Evolutionary conservation across 2,113 vertebrate genomes (phyloP), one percentile per base, ranked within the genome.

Genomic region (Hemibagrus wyckioides): DNA sequence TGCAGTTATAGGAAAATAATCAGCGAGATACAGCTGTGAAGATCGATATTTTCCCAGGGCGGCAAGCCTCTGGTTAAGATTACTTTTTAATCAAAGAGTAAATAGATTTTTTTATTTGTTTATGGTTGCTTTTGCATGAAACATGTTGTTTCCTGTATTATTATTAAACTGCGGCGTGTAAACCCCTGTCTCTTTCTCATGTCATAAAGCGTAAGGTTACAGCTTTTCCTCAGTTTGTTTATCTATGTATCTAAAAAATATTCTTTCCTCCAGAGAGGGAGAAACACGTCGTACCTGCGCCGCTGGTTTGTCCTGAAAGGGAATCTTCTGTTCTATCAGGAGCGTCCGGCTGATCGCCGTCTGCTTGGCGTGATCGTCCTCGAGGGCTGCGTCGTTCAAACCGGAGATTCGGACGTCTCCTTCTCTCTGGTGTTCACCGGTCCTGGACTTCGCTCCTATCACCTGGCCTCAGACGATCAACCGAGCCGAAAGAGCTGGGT

Each of bases 241-340:
- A 41, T 50, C 5, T 7, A 3, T 75, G 2, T 6, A n/a, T 21
- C 82, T 50, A 3, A 80, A 3, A 19, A 21, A 36, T 79, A 0
- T 54, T 33, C n/a, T 71, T 30, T 33, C 33, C 25, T 61, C 0
- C 6, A 96, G 92, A 95, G 94, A 80, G 82, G 93, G 77, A 67
- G 90, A 71, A 96, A 91, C 33, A 87, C 87, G 28, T 93, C 94
- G 28, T 97, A 95, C 91, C 94, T 95, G 36, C 90, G 91, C 7
- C 91, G 92, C 0, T 96, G 96, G 95, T 96, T 96, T 41, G 92
- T 95, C 84, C 91, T 96, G 79, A 93, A 93, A 83, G 96, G 94
- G 2, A 97, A 97, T 90, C 88, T 96, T 85, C 93, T 97, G 4
- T 96, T 96, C 92, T 96, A 96, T 90, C 94, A 95, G 90, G 94